Evolutionary conservation across 2,888 invertebrate species (phyloP), one percentile per base, ranked within the genome.

Genomic region (Nemurella pictetii): DNA sequence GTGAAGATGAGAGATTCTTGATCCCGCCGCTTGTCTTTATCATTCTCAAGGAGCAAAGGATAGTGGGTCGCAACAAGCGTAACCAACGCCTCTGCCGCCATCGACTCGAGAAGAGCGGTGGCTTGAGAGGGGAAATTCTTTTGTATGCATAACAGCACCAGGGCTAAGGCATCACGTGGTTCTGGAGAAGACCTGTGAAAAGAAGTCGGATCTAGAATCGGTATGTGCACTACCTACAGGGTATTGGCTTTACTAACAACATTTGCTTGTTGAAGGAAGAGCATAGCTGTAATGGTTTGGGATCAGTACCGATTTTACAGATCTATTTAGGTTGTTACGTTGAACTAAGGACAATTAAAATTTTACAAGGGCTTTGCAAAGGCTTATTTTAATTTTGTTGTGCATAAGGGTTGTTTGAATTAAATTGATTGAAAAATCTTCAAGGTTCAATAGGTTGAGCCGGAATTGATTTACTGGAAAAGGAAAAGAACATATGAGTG

Each of bases 141-240:
- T 86, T 93, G 92, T 26, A 92, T 90, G 86, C 92, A 91, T 9
- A 93, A 88, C 4, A 93, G 87, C 0, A 91, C 89, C 7, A 93
- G 88, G 0, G 92, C 92, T 30, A 93, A 88, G 28, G 88, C 88
- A 86, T 88, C 88, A 20, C 77, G 73, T 77, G 86, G 83, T 77
- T 84, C 85, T 12, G 86, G 86, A 36, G 55, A 29, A 36, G 85
- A 78, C 74, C 86, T 86, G 55, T 15, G 80, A 77, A 15, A 80
- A 55, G 30, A 84, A 35, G 36, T 28, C 5, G 26, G 26, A 35
- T 25, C 5, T 80, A 80, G 80, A 78, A 27, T 28, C 80, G n/a
- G 20, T 20, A 32, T 25, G n/a, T n/a, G n/a, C n/a, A 80, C 30
- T 80, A 9, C 20, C 29, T 77, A 27, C 74, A 74, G 4, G n/a